Evolutionary conservation across 2,797 vertebrate species (phyloP).

Genomic region (Cyclopterus lumpus): DNA sequence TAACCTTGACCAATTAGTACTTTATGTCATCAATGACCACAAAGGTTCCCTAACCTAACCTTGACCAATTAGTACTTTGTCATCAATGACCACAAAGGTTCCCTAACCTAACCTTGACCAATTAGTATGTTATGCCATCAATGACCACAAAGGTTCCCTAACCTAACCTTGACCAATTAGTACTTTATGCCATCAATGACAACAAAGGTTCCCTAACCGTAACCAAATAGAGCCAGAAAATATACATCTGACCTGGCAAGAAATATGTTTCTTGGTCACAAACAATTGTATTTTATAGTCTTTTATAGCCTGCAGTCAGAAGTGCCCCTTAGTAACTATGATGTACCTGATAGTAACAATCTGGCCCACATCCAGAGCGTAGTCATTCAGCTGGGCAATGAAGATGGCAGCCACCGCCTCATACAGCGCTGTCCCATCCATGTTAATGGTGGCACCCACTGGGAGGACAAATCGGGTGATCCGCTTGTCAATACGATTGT

Average conservation of each 20-base stretch:
- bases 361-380: constrained; percentile 90
- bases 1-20: too few species aligned
- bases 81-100: too few species aligned
- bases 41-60: too few species aligned
- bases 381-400: constrained; percentile 94
- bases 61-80: too few species aligned
- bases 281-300: neutral
- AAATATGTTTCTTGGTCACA: neutral
- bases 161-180: neutral
- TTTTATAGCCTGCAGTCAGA: neutral
- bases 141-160: neutral
- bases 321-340: neutral
- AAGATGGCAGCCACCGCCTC: constrained; percentile 97
- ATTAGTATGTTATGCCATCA: too few species aligned
- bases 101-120: too few species aligned
- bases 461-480: constrained; percentile 97
- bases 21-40: too few species aligned
- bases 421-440: constrained; percentile 97
- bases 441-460: constrained; percentile 97
- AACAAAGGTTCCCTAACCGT: neutral
- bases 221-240: neutral
- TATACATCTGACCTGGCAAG: neutral
- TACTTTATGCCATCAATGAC: neutral
- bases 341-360: constrained; percentile 94
- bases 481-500: constrained; percentile 93